These are phyloP conservation scores for Penelope pileata DNA, from an alignment of 2,113 vertebrate genomes.

Conservation along the genomic window DNA sequence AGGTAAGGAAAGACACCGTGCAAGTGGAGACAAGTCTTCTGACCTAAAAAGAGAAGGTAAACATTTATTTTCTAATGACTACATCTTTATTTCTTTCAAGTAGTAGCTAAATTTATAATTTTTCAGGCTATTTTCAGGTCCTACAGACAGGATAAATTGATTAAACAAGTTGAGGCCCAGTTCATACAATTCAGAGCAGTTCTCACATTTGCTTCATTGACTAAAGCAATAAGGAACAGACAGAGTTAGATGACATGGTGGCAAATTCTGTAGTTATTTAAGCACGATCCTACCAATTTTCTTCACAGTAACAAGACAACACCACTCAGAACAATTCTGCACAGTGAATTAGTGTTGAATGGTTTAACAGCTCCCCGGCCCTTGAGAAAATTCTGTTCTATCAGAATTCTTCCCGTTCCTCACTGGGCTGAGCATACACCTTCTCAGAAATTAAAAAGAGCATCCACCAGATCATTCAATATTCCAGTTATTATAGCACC, in stretches of 20 bases:
- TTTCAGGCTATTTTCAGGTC: neutral
- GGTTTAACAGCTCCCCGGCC: neutral
- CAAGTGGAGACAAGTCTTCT: slow-evolving; percentile 97
- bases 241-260: neutral
- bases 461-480: neutral
- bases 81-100: neutral
- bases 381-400: neutral
- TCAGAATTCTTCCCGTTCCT: neutral
- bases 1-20: slow-evolving; percentile 96
- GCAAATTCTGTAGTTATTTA: neutral
- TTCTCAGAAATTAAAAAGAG: neutral
- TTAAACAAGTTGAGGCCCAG: neutral
- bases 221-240: neutral
- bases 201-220: neutral
- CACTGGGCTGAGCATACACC: neutral
- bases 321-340: neutral
- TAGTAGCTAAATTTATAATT: neutral
- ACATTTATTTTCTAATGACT: neutral
- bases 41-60: slow-evolving; percentile 81
- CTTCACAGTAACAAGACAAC: neutral
- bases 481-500: neutral
- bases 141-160: neutral
- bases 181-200: neutral
- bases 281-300: neutral
- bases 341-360: neutral